These are phyloP conservation scores for Cyprinodon tularosa DNA, from an alignment of 2,113 vertebrate genomes.

Conservation along the genomic window DNA sequence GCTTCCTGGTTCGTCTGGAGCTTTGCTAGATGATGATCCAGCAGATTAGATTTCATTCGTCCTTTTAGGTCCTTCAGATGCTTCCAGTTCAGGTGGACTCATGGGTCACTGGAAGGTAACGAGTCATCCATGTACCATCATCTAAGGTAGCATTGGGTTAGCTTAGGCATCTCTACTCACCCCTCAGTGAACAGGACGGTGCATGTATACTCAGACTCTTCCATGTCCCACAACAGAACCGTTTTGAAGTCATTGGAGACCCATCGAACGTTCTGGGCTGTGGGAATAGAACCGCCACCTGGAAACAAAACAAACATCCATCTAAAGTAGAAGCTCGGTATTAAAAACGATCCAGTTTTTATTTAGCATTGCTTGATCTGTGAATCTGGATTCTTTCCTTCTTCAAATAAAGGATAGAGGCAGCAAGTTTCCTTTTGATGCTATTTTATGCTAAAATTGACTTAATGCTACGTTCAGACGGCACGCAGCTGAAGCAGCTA, in stretches of 20 bases:
- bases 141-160: not conserved
- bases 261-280: constrained; percentile 85
- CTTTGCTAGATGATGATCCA: no score
- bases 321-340: no score
- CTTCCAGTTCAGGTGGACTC: not conserved
- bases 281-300: constrained; percentile 21
- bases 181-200: constrained; percentile 82
- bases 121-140: not conserved
- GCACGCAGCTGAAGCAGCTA: no score
- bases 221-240: constrained; percentile 83
- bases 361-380: no score
- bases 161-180: constrained; percentile 54
- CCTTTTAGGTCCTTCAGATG: not conserved
- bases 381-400: no score
- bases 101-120: not conserved
- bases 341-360: no score
- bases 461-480: no score
- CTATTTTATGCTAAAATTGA: no score
- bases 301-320: not conserved
- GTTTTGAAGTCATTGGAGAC: constrained; percentile 92
- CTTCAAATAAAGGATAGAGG: no score
- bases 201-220: constrained; percentile 73
- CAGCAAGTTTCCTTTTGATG: no score
- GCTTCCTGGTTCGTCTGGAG: no score
- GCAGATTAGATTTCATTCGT: no score